These are phyloP conservation scores for Halocynthia aurantium DNA, from an alignment of 23 tunicate genomes.

Conservation along the genomic window DNA sequence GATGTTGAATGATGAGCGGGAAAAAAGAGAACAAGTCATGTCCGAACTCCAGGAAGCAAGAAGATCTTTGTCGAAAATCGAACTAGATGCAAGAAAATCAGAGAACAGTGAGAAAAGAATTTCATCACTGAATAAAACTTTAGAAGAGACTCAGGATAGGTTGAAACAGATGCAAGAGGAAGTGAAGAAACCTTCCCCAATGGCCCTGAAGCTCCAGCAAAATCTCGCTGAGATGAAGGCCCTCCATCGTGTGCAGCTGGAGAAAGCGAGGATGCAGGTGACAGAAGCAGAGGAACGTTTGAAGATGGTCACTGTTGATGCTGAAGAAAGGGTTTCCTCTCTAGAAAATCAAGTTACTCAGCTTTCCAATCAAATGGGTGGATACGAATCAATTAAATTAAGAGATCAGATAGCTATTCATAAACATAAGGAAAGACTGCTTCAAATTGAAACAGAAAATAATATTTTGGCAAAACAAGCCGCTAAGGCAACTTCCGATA, in stretches of 20 bases:
- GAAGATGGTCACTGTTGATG: conserved; percentile 30
- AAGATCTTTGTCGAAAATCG: conserved; percentile 26
- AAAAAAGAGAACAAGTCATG: conserved; percentile 40
- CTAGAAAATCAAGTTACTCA: conserved; percentile 60
- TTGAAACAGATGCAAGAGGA: conserved; percentile 53
- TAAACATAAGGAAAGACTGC: conserved; percentile 35
- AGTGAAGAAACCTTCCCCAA: conserved; percentile 69
- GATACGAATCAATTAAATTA: conserved; percentile 32
- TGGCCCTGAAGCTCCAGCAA: conserved; percentile 51
- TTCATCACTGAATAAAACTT: conserved; percentile 40
- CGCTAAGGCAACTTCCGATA: conserved; percentile 11
- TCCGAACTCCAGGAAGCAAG: conserved; percentile 46
- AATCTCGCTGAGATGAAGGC: conserved; percentile 70
- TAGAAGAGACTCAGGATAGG: conserved; percentile 34
- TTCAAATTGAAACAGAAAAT: conserved; percentile 80
- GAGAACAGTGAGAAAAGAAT: conserved; percentile 55
- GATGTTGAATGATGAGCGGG: conserved; percentile 84
- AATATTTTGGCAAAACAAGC: conserved; percentile 36
- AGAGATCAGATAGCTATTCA: not conserved
- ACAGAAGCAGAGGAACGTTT: conserved; percentile 47
- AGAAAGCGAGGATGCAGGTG: conserved; percentile 45
- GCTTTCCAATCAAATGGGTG: conserved; percentile 69
- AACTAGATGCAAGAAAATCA: conserved; percentile 38
- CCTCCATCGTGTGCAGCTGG: conserved; percentile 37
- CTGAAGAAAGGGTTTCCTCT: conserved; percentile 70